A percentile compares a stretch with the other conserved stretches of the same genome.
Conservation (phyloP, 2,888 invertebrate genomes). For the Campoplex nolae region DNA sequence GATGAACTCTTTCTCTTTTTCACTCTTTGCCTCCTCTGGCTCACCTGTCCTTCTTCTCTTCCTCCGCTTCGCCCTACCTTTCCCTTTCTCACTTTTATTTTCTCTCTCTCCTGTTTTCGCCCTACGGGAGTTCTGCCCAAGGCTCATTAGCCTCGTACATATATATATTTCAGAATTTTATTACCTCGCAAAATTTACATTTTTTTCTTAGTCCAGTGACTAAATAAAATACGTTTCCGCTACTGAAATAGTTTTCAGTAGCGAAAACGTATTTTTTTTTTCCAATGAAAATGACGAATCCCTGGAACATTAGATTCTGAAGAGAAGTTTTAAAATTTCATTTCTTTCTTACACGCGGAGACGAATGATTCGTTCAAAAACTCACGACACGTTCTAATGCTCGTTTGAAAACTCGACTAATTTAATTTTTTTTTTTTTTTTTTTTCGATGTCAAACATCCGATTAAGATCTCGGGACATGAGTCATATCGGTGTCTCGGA, state of each 20-base stretch:
- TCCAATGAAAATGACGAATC: neutral
- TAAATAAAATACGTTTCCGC: no score
- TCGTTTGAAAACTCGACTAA: neutral
- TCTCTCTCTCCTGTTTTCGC: neutral
- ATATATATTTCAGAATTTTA: neutral
- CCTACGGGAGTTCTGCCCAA: neutral
- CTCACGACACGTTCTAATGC: neutral
- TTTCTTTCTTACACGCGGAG: neutral
- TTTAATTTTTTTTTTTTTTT: neutral
- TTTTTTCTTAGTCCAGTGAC: neutral
- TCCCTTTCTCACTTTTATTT: neutral
- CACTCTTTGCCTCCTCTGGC: neutral
- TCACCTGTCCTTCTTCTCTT: slow-evolving; percentile 2
- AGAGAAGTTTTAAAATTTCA: neutral
- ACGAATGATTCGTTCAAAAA: neutral
- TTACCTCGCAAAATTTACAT: neutral
- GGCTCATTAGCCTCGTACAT: slow-evolving; percentile 4
- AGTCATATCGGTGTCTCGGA: neutral
- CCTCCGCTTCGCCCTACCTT: neutral
- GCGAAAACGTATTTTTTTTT: neutral
- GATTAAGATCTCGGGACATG: neutral
- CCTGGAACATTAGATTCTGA: neutral
- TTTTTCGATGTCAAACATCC: neutral
- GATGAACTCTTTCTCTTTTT: neutral
- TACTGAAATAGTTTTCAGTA: neutral